phyloP scores from a whole-genome alignment of 2,888 invertebrate species.

The Paralinhomoeus sp. region DNA sequence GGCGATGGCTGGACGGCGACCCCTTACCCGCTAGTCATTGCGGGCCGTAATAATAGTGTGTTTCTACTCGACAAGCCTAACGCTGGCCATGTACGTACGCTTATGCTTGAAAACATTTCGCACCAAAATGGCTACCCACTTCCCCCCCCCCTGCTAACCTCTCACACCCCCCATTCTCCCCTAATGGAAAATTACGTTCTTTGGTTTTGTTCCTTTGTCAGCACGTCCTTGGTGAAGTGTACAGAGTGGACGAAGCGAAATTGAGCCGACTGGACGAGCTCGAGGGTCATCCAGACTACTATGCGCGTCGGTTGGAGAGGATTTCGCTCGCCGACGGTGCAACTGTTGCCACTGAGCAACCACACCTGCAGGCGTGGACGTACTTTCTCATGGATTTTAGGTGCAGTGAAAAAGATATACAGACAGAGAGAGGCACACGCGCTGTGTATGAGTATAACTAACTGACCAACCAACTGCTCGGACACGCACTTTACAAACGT shows the following conservation, averaged over 20 bases:
- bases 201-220: conserved; percentile 3
- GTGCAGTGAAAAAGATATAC: too few species aligned
- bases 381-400: too few species aligned
- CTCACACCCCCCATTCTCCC: too few species aligned
- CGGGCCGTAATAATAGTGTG: conserved; percentile 66
- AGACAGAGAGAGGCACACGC: too few species aligned
- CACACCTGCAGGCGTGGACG: conserved; percentile 8
- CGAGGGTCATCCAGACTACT: conserved; percentile 11
- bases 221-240: conserved; percentile 15
- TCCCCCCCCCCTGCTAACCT: too few species aligned
- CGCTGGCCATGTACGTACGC: conserved; percentile 38
- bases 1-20: conserved; percentile 41
- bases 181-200: too few species aligned
- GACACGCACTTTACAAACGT: too few species aligned
- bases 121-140: too few species aligned
- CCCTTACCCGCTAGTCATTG: conserved; percentile 61
- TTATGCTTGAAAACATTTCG: too few species aligned
- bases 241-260: conserved; percentile 13
- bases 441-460: too few species aligned
- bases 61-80: conserved; percentile 52
- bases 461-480: too few species aligned
- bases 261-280: conserved; percentile 14
- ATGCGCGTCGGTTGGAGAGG: conserved; percentile 1
- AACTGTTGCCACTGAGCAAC: conserved; percentile 4
- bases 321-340: conserved; percentile 2